Base-by-base conservation (phyloP, 2,888 invertebrate species). In the Pinctada fucata region DNA sequence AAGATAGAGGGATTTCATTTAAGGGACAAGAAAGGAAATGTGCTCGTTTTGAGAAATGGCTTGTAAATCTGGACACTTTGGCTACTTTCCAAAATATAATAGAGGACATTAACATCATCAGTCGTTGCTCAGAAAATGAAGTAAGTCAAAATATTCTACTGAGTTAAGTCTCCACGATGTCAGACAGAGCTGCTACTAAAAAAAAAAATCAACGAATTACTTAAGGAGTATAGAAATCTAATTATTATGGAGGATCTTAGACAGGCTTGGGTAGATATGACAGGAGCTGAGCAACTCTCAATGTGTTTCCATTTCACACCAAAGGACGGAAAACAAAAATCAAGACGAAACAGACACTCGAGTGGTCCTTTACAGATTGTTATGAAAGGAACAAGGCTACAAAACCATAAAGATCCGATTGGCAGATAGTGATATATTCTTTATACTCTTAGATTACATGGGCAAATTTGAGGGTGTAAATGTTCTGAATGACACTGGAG, bases 371-470 rank as follows among this genome's bases (percentile, higher is more conserved):
- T 82, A 79, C 67, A 58, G 68, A 48, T 50, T 63, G 50, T 71
- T 78, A 73, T 76, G 58, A 6, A 70, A 79, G 47, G 72, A 72
- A 8, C 48, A 63, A 45, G 77, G 79, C 6, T 82, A 76, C 50
- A 68, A 81, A 69, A 52, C 16, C 52, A 70, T 76, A 49, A 45
- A 63, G 47, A 75, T 79, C 47, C 81, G 70, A 64, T 76, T 63
- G 48, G 79, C 80, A 76, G 83, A 78, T 64, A 77, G 50, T 63
- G 83, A 83, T 64, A 75, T 80, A 10, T 80, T 80, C 71, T 77
- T 82, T 52, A 75, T 82, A n/a, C 58, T 79, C 49, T 67, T 83
- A 3, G 67, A 79, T 49, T 79, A 81, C 73, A 71, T 72, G 49
- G n/a, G 8, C 6, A 51, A 10, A 6, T 47, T 79, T 47, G 74